Percentiles rank a stretch among this genome's conserved stretches.
Conservation (phyloP, 2,113 vertebrate species). For the Sylvia atricapilla region DNA sequence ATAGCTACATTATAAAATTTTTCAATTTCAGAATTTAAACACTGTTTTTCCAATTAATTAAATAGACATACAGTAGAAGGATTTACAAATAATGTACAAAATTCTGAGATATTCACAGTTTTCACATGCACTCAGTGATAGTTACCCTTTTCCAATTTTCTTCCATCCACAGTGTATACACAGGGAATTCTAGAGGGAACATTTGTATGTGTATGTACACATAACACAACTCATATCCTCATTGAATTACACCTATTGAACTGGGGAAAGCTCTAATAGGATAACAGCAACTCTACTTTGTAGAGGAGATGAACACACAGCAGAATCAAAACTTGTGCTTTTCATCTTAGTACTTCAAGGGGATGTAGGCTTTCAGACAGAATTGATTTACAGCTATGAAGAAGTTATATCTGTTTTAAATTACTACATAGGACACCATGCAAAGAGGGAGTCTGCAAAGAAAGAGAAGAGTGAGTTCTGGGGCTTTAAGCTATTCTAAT, state of each 20-base stretch:
- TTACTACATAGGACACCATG: fast-evolving
- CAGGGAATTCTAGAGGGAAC: background rate
- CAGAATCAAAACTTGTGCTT: background rate
- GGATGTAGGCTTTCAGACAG: background rate
- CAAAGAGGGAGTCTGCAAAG: background rate
- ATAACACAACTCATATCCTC: background rate
- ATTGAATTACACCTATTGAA: background rate
- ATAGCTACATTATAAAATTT: background rate
- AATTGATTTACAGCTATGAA: background rate
- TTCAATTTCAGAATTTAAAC: background rate
- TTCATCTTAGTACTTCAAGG: background rate
- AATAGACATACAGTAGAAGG: background rate
- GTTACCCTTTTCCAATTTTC: background rate
- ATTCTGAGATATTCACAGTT: background rate
- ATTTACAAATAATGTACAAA: background rate
- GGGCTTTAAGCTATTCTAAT: background rate
- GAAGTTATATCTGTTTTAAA: background rate
- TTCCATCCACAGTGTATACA: background rate
- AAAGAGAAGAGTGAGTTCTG: background rate
- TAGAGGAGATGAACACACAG: background rate
- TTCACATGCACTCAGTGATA: background rate
- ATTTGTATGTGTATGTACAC: too few species aligned
- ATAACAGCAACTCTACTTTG: background rate
- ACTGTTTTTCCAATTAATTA: background rate
- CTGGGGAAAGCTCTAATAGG: background rate